phyloP scores from a whole-genome alignment of 2,113 vertebrate genomes.

The Notechis scutatus region DNA sequence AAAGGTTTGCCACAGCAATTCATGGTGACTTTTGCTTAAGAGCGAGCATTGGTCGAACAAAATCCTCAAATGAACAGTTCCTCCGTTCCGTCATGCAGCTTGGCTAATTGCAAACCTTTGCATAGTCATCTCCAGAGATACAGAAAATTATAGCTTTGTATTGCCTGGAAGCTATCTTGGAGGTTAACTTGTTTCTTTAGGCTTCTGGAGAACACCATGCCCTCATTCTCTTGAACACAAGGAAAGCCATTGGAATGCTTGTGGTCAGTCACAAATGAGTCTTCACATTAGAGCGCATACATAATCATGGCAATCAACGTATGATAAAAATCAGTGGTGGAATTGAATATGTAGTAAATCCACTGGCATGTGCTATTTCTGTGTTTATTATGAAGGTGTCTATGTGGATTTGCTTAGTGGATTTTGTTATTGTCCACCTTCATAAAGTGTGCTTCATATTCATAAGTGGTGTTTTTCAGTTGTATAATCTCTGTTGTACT shows the following conservation, averaged over 20 bases:
- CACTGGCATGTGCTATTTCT: background rate
- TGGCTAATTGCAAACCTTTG: background rate
- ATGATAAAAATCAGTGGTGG: background rate
- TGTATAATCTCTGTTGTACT: background rate
- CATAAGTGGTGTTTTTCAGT: background rate
- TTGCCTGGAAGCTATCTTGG: slow-evolving; percentile 1
- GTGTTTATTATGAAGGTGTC: background rate
- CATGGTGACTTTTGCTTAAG: slow-evolving; percentile 12
- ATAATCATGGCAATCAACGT: background rate
- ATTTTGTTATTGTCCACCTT: background rate
- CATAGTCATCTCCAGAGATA: background rate
- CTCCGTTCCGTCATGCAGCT: slow-evolving; percentile 4
- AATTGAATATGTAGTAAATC: background rate
- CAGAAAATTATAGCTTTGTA: background rate
- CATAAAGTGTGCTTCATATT: background rate
- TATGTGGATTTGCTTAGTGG: background rate
- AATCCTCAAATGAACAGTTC: slow-evolving; percentile 2
- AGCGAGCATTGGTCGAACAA: background rate
- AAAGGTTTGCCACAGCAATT: slow-evolving; percentile 18
- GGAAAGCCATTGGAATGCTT: background rate
- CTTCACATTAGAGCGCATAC: background rate
- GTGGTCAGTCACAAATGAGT: background rate
- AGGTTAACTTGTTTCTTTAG: background rate
- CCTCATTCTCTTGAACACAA: background rate
- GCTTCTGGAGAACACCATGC: background rate